Base-by-base conservation (phyloP, 2,888 invertebrate species). In the Drosophila limbata region DNA sequence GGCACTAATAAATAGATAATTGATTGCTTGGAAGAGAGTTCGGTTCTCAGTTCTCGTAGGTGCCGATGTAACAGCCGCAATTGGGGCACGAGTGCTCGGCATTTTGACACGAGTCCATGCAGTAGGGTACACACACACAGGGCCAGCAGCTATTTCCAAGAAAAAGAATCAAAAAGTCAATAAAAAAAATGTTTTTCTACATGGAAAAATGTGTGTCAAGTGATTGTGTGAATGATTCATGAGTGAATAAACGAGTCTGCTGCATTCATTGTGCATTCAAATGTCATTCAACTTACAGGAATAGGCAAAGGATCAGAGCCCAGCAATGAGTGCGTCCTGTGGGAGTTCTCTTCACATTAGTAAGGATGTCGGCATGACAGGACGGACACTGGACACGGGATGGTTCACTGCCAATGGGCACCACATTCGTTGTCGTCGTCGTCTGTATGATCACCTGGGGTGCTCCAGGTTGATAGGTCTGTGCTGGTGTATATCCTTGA, bases 41-140 rank as follows among this genome's bases (percentile, higher is more conserved):
- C 3, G 17, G 5, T 19, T 42, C 13, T 15, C 4, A 76, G n/a
- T 60, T 69, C 48, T 88, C 59, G 65, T 89, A 83, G 39, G 68
- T 74, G 31, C 91, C 91, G 48, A 91, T 75, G 61, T 91, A 88
- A 37, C 79, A 70, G 37, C 85, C 81, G 52, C 91, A 92, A 33
- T 87, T 83, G 47, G 77, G 76, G 45, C 92, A 92, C 50, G 84
- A 81, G 67, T 92, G 91, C 8, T 89, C 82, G 15, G 91, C 83
- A 64, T 77, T 89, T 69, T 89, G 84, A 61, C 91, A 92, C 50
- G 75, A 87, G 52, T 91, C 81, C 56, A 91, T 53, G 50, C 79
- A 84, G 44, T 90, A 90, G 2, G 90, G 90, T 13, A 90, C 65
- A 48, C 80, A 88, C 5, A 84, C 68, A 44, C 90, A 91, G 4